Base-by-base conservation (phyloP, 1,140 invertebrate genomes). In the Saccostrea cuccullata region DNA sequence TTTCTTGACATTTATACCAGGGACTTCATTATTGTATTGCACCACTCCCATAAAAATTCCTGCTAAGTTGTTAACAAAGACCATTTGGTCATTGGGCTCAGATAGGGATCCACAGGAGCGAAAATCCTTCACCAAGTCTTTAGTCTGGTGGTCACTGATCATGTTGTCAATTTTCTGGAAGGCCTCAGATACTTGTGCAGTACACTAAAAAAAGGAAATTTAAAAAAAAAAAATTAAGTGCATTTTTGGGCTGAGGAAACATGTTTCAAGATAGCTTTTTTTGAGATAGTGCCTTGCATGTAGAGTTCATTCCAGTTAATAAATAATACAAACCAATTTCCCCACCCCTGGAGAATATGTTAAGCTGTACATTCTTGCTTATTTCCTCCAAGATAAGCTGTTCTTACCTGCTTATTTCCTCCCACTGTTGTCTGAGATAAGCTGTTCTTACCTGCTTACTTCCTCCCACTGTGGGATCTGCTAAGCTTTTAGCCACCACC, bases 1-100 rank as follows among this genome's bases (percentile, higher is more conserved):
- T 47, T 67, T 64, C 12, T 88, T 83, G 67, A 93, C 90, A 82
- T 91, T 91, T 64, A 89, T 64, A 13, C 86, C 88, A n/a, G 88
- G 89, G 0, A 90, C 98, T 91, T 98, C 98, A 93, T 98, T 97
- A 94, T 98, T 99, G 94, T 99, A 99, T 91, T 99, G 98, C 0
- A 98, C 98, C 70, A 98, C 96, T 40, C 97, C 97, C 93, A 94
- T 94, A 77, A 96, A 93, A 94, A 97, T 97, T 60, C 96, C 96
- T 1, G 98, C 97, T 40, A 98, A 94, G 82, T 96, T 96, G 91
- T 97, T 97, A 91, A 97, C 97, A 56, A 98, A 96, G 93, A 97
- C 98, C 0, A 97, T 95, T 8, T 98, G 96, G 86, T 92, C 92
- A 30, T 96, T 95, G 26, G 89, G 88, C 30, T 84, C 82, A 89